Base-by-base conservation (phyloP, 1,140 invertebrate genomes). In the Psix sp. region DNA sequence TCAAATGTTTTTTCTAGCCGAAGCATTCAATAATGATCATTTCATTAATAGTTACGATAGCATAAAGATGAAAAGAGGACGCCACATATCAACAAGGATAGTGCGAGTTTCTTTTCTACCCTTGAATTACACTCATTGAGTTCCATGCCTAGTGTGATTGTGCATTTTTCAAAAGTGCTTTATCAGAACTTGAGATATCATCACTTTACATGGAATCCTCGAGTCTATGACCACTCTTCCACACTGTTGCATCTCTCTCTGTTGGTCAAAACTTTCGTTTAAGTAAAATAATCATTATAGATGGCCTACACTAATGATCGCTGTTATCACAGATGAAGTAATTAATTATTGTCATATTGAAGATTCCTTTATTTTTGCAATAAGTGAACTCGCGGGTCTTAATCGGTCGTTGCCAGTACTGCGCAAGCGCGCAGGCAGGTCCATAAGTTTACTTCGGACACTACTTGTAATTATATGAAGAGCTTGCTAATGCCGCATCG, bases 101-200 rank as follows among this genome's bases (percentile, higher is more conserved):
- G 66, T 71, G 57, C 45, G 26, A 46, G 51, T 45, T 33, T 57
- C 62, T 75, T 67, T 57, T 76, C 63, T 51, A 67, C 52, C 74
- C 54, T 76, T 65, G 63, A 57, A 76, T 72, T 76, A 52, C 68
- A 59, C 52, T 57, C 73, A 76, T 73, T 76, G 74, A 76, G 68
- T 76, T 76, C 51, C 66, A 65, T 63, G 70, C 63, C 63, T 70
- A 63, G 57, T 16, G 43, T 15, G 40, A 35, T 21, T 54, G 36
- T 39, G 14, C 54, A 51, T 56, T 71, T 54, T 59, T 57, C 36
- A 33, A 39, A 5, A 33, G 40, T 59, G 49, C 38, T 72, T 65
- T 59, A 65, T 72, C 68, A 46, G 14, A 21, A 6, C 33, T 18
- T 16, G 51, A 49, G 49, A 57, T 63, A 57, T 63, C 67, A 21